Evolutionary conservation across 1,140 invertebrate species (phyloP).

Genomic region (Venustaconcha ellipsiformis): DNA sequence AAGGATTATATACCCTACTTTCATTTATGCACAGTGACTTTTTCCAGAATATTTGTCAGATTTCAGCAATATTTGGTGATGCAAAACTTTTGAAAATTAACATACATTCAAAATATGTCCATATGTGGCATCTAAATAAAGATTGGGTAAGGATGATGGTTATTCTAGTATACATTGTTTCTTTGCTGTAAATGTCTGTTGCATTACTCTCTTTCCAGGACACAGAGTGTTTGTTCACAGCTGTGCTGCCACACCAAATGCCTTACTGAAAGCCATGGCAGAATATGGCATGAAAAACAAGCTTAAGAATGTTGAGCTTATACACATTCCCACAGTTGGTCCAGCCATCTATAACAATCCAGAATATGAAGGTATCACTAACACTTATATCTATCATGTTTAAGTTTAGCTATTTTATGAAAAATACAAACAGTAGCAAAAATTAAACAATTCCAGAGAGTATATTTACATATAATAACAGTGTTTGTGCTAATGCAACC

Average conservation of each 20-base stretch:
- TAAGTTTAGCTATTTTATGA: not conserved
- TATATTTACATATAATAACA: not conserved
- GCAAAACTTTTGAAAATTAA: not conserved
- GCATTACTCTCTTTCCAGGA: constrained; percentile 67
- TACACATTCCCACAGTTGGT: constrained; percentile 95
- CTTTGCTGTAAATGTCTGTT: constrained; percentile 7
- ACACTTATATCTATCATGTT: not conserved
- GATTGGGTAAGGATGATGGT: no score
- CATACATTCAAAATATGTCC: not conserved
- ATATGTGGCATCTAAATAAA: no score
- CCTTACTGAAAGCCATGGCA: constrained; percentile 84
- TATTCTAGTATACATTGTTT: not conserved
- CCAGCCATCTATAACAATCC: constrained; percentile 82
- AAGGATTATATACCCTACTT: no score
- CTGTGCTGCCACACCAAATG: constrained; percentile 91
- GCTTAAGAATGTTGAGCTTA: constrained; percentile 83
- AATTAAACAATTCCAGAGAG: not conserved
- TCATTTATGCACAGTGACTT: no score
- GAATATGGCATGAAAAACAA: constrained; percentile 79
- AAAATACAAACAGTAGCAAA: not conserved
- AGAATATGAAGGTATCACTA: constrained; percentile 80
- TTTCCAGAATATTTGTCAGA: no score
- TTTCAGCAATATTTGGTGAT: no score
- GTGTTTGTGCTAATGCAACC: not conserved
- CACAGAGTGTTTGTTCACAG: constrained; percentile 88